Percentiles rank a stretch among this genome's conserved stretches.
These are phyloP conservation scores for Kryptopterus vitreolus DNA, from an alignment of 2,797 vertebrate genomes.

Conservation along the genomic window DNA sequence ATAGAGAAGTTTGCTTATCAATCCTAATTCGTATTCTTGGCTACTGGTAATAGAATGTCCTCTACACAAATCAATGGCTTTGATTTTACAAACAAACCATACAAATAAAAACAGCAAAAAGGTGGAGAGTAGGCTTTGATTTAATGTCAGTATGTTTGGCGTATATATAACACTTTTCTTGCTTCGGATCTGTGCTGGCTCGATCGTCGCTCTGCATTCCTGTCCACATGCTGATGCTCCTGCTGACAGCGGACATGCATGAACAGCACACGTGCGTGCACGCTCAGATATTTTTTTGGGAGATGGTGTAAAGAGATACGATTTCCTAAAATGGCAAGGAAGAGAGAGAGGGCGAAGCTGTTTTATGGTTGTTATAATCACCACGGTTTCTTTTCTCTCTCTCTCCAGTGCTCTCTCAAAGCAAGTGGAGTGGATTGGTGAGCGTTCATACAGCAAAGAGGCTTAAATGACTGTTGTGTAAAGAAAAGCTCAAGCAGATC, in stretches of 20 bases:
- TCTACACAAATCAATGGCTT: neutral
- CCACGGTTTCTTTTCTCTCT: neutral
- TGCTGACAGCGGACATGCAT: conserved; percentile 23
- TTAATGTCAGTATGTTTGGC: neutral
- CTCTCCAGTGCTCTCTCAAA: neutral
- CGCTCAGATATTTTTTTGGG: neutral
- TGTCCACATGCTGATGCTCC: conserved; percentile 15
- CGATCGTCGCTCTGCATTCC: neutral
- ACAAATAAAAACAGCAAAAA: neutral
- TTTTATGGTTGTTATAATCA: neutral
- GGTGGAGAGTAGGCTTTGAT: neutral
- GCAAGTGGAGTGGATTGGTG: neutral
- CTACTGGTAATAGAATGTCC: neutral
- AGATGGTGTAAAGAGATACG: neutral
- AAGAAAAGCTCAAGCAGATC: conserved; percentile 6
- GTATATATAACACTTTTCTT: conserved; percentile 35
- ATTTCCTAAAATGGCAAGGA: neutral
- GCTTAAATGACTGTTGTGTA: conserved; percentile 27
- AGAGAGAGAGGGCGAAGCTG: neutral
- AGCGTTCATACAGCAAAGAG: neutral
- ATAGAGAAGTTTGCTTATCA: no score
- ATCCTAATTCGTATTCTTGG: conserved; percentile 17
- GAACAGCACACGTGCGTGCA: conserved; percentile 26
- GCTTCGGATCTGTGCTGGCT: conserved; percentile 33
- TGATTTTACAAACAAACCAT: neutral